phyloP scores from a whole-genome alignment of 35 echinoderm and acorn worm genomes.

The Lytechinus variegatus region DNA sequence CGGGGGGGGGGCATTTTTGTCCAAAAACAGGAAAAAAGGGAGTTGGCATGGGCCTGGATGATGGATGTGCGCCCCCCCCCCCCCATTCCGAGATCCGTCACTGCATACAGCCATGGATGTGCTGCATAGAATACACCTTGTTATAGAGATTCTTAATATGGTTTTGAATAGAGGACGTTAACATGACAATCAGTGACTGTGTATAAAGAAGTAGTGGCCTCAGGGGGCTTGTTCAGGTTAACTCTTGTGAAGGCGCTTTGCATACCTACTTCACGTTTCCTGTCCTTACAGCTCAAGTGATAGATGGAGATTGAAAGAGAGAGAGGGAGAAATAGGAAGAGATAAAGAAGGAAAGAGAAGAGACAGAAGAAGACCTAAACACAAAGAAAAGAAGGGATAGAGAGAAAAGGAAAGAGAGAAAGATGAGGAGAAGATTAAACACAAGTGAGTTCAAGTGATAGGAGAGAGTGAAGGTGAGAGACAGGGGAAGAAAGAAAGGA shows the following conservation, averaged over 20 bases:
- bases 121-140: not conserved
- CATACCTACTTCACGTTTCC: not conserved
- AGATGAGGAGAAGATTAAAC: not conserved
- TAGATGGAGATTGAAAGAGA: not conserved
- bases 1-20: too few relatives aligned
- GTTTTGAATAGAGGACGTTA: not conserved
- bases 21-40: too few relatives aligned
- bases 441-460: not conserved
- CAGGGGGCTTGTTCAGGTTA: not conserved
- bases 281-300: not conserved
- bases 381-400: not conserved
- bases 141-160: not conserved
- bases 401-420: not conserved
- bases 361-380: not conserved
- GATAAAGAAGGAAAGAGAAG: not conserved
- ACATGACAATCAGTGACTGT: not conserved
- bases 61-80: too few relatives aligned
- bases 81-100: too few relatives aligned
- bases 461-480: not conserved
- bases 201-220: not conserved
- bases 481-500: not conserved
- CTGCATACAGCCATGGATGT: not conserved
- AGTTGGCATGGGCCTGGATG: too few relatives aligned
- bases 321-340: not conserved
- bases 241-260: slow-evolving; percentile 15